Conservation (phyloP, 2,888 invertebrate species). For the Prenolepis imparis region DNA sequence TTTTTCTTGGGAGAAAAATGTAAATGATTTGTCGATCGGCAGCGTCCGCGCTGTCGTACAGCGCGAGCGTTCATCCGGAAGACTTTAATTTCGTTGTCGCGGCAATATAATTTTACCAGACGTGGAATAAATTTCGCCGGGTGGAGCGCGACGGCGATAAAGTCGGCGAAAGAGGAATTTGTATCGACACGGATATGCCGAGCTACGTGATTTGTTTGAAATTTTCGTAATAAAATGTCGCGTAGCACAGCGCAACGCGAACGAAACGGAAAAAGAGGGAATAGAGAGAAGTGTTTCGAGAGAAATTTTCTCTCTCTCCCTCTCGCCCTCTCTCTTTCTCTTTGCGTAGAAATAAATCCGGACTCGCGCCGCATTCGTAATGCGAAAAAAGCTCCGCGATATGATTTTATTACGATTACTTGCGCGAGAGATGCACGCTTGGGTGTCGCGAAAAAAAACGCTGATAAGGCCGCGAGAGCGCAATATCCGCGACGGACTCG, state of each 20-base stretch:
- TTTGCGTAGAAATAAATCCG: conserved; percentile 36
- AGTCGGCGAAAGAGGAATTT: conserved; percentile 37
- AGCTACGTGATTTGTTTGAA: conserved; percentile 58
- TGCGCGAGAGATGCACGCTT: not conserved
- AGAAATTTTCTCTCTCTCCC: conserved; percentile 2
- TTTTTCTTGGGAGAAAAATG: conserved; percentile 34
- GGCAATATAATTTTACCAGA: conserved; percentile 51
- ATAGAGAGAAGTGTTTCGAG: conserved; percentile 38
- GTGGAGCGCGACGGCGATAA: conserved; percentile 13
- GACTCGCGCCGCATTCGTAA: conserved; percentile 47
- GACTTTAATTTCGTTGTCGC: conserved; percentile 57
- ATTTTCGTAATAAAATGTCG: conserved; percentile 60
- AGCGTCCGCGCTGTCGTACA: conserved; percentile 19
- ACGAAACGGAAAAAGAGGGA: not conserved
- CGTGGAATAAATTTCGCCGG: conserved; percentile 47
- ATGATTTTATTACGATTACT: conserved; percentile 47
- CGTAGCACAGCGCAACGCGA: conserved; percentile 18
- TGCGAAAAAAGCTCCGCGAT: conserved; percentile 13
- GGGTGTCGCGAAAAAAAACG: conserved; percentile 30
- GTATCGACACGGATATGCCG: conserved; percentile 39
- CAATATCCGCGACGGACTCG: not conserved
- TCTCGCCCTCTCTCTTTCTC: not conserved
- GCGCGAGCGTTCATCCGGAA: conserved; percentile 32
- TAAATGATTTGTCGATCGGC: conserved; percentile 36
- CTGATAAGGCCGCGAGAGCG: conserved; percentile 32